phyloP scores from a whole-genome alignment of 2,888 invertebrate genomes.

The Brachypterus glaber region DNA sequence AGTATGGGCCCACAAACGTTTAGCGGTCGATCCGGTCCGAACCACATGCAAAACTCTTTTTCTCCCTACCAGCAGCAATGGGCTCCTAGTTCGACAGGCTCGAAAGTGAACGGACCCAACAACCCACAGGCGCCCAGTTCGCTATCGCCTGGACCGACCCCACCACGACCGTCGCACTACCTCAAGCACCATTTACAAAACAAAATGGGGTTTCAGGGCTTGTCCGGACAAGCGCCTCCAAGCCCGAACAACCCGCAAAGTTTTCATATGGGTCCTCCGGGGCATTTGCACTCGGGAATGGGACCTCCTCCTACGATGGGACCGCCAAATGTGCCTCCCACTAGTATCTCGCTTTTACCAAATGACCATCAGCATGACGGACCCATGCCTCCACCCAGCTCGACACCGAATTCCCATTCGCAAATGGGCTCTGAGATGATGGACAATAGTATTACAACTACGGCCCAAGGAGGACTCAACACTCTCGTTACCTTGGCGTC shows the following conservation, averaged over 20 bases:
- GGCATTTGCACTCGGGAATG: constrained; percentile 44
- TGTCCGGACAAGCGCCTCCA: constrained; percentile 46
- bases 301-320: constrained; percentile 55
- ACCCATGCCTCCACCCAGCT: constrained; percentile 45
- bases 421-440: constrained; percentile 40
- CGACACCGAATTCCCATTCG: constrained; percentile 42
- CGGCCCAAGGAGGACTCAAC: constrained; percentile 45
- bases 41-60: constrained; percentile 43
- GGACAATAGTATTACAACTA: constrained; percentile 52
- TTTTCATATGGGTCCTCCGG: constrained; percentile 50
- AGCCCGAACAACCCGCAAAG: constrained; percentile 52
- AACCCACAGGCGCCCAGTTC: constrained; percentile 35
- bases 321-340: constrained; percentile 55
- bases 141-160: constrained; percentile 44
- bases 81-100: constrained; percentile 11
- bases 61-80: constrained; percentile 34
- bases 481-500: constrained; percentile 39
- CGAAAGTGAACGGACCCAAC: constrained; percentile 30
- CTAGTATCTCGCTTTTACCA: constrained; percentile 37
- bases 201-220: constrained; percentile 53
- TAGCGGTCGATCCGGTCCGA: constrained; percentile 46
- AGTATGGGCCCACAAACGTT: constrained; percentile 44
- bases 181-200: constrained; percentile 63
- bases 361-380: constrained; percentile 39
- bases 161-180: constrained; percentile 52